Base-by-base conservation (phyloP, 2,113 vertebrate genomes). In the Chrysochloris asiatica region DNA sequence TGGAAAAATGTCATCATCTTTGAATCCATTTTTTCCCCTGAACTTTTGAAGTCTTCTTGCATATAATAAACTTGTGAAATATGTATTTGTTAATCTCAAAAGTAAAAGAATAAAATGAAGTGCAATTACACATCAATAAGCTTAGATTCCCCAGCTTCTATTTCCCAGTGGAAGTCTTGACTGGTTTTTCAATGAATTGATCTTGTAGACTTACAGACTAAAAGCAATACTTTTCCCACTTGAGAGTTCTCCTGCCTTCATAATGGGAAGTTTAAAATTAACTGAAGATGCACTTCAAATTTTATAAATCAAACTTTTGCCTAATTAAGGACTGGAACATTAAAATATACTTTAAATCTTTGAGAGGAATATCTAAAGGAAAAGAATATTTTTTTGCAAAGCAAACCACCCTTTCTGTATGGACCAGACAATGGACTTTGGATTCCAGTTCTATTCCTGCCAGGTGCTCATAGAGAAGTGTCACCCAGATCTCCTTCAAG, bases 391-490 rank as follows among this genome's bases (percentile, higher is more conserved):
- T 41, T n/a, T 65, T 21, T 65, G 38, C n/a, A 43, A 56, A 47
- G 87, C 16, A 69, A n/a, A 30, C 13, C 43, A 38, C 17, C 52
- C 1, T 4, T 17, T 72, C 54, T 5, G 7, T 47, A 2, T 48
- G 59, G 16, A 36, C 71, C 21, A 10, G 59, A 52, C 38, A 13
- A 33, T 0, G 6, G 36, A 38, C 19, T 69, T n/a, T 45, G 41
- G 19, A 6, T 14, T 43, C 17, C 10, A 41, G 30, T 28, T 43
- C 38, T 0, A 0, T 9, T 21, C 10, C n/a, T 22, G 1, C 16
- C 24, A 0, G n/a, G n/a, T n/a, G n/a, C n/a, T n/a, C n/a, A n/a
- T n/a, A n/a, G n/a, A n/a, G n/a, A n/a, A n/a, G n/a, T n/a, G n/a
- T n/a, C n/a, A n/a, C n/a, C n/a, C n/a, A n/a, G n/a, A 28, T 6